Conservation (phyloP, 2,888 invertebrate genomes). For the Drosophila neotestacea region DNA sequence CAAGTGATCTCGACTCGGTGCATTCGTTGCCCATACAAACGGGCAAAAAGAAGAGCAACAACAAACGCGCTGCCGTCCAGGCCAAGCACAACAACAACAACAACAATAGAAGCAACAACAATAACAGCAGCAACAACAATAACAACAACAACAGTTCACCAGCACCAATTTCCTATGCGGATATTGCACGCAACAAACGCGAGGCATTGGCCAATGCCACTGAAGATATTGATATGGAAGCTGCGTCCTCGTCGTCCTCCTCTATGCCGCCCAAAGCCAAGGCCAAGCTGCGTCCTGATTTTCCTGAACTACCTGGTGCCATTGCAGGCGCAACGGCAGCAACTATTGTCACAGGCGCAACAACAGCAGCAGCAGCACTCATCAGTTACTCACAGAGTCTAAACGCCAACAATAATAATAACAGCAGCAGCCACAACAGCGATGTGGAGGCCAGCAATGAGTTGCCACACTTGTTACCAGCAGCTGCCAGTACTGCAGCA, state of each 20-base stretch:
- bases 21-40: constrained; percentile 91
- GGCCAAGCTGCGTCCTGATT: constrained; percentile 56
- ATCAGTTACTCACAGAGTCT: constrained; percentile 21
- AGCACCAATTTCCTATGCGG: constrained; percentile 90
- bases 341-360: constrained; percentile 19
- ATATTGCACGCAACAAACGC: constrained; percentile 88
- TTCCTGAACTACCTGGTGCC: constrained; percentile 63
- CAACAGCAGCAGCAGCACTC: constrained; percentile 8
- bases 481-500: constrained; percentile 26
- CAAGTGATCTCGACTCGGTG: constrained; percentile 92
- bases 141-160: constrained; percentile 67
- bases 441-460: background rate
- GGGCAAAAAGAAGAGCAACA: constrained; percentile 74
- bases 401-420: background rate
- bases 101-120: constrained; percentile 41
- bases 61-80: constrained; percentile 56
- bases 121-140: constrained; percentile 51
- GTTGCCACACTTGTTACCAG: background rate
- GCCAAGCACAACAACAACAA: constrained; percentile 52
- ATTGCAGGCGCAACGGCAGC: constrained; percentile 10
- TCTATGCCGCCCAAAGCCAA: constrained; percentile 40
- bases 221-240: constrained; percentile 32
- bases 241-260: background rate
- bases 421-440: background rate
- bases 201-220: constrained; percentile 64